Percentiles rank a stretch among this genome's conserved stretches.
phyloP scores from a whole-genome alignment of 2,797 vertebrate genomes.

The Sebastes flavidus region DNA sequence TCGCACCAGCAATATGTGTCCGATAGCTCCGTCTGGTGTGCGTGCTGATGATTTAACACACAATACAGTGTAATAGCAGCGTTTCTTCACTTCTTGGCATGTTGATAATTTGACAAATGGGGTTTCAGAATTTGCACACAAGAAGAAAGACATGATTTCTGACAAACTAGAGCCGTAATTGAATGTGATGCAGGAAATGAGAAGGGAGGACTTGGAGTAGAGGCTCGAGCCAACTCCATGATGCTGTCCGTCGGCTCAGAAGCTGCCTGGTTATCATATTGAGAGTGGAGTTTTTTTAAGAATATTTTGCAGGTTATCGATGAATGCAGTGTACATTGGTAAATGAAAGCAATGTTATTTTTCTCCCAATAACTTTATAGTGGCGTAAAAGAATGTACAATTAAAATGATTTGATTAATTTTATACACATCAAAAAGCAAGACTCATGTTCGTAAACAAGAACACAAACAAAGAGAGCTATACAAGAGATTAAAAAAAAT shows the following conservation, averaged over 20 bases:
- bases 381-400: too few species aligned
- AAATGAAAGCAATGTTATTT: too few species aligned
- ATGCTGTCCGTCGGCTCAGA: neutral
- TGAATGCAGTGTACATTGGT: too few species aligned
- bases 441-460: too few species aligned
- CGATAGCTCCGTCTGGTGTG: neutral
- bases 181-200: neutral
- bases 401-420: too few species aligned
- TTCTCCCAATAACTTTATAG: too few species aligned
- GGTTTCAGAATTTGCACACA: neutral
- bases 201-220: accelerated
- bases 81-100: neutral
- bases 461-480: neutral
- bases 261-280: neutral
- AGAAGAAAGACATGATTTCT: neutral
- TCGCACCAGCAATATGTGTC: too few species aligned
- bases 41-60: neutral
- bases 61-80: neutral
- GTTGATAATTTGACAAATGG: neutral
- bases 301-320: too few species aligned
- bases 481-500: neutral
- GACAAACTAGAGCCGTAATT: neutral
- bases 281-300: too few species aligned
- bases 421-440: too few species aligned
- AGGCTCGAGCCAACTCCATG: neutral